Evolutionary conservation across 2,888 invertebrate species (phyloP).

Genomic region (Sycophila texana): DNA sequence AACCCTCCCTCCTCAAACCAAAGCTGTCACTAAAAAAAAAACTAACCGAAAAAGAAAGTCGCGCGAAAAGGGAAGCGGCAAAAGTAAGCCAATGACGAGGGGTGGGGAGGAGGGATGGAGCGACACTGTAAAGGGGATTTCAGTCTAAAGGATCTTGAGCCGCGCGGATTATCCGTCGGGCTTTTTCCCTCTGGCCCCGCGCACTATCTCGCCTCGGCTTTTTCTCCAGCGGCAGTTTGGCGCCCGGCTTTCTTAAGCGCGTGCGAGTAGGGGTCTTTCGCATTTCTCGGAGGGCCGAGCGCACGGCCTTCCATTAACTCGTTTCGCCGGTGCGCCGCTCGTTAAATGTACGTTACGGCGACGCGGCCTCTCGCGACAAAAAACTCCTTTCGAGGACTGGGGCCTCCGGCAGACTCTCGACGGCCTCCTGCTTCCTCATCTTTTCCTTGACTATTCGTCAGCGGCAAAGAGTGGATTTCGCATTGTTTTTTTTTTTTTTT

Average conservation of each 20-base stretch:
- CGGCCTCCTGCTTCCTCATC: no score
- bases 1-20: no score
- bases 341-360: conserved; percentile 64
- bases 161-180: conserved; percentile 62
- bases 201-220: no score
- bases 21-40: no score
- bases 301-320: conserved; percentile 65
- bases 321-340: conserved; percentile 62
- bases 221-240: conserved; percentile 18
- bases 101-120: not conserved
- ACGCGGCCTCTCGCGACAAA: not conserved
- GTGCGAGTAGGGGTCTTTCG: not conserved
- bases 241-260: not conserved
- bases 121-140: conserved; percentile 59
- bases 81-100: conserved; percentile 10
- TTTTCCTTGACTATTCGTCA: no score
- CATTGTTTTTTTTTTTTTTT: no score
- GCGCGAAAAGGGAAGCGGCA: not conserved
- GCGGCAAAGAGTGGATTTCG: no score
- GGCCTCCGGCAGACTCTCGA: no score
- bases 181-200: conserved; percentile 50
- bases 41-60: no score
- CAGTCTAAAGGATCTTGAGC: conserved; percentile 58
- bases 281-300: conserved; percentile 10
- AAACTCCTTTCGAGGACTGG: no score